Base-by-base conservation (phyloP, 2,113 vertebrate genomes). In the Alethe diademata region DNA sequence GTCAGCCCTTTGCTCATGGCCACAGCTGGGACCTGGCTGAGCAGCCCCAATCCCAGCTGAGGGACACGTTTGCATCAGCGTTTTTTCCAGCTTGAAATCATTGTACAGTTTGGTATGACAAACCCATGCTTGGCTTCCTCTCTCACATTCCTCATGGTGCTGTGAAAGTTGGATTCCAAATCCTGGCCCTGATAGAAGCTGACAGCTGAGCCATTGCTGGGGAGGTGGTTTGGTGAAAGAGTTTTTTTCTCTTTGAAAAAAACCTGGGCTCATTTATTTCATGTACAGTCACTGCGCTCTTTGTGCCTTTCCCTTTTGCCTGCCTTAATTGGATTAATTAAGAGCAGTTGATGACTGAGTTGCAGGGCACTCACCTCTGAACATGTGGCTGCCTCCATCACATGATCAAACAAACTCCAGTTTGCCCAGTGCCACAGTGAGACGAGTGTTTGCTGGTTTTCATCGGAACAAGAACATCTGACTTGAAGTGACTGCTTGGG, bases 371-470 rank as follows among this genome's bases (percentile, higher is more conserved):
- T 97, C 95, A 98, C 98, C 97, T 61, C 89, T 95, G 97, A 82
- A 45, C 19, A 29, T 19, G 10, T 57, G 57, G 19, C 23, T 71
- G 54, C 86, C 64, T 57, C 29, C 85, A 91, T 99, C 98, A 99
- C 99, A 99, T 99, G 60, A 99, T 51, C 88, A 98, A 98, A 94
- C 99, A 99, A 38, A 99, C 99, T 70, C 99, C 98, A 17, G 99
- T 99, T 95, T 99, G 98, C 48, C 98, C 96, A 1, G 96, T 60
- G 69, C 98, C 97, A 78, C 97, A 98, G 88, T 98, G 97, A 12
- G 97, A 96, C 1, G 97, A 96, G 61, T 98, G 97, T 87, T 98
- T 98, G 14, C 96, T 80, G 22, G 97, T 86, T 91, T 97, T 99
- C 70, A 97, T 57, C 16, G 97, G 97, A 62, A 98, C 98, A 56